Conservation (phyloP, 2,888 invertebrate genomes). For the Yponomeuta evonymella region DNA sequence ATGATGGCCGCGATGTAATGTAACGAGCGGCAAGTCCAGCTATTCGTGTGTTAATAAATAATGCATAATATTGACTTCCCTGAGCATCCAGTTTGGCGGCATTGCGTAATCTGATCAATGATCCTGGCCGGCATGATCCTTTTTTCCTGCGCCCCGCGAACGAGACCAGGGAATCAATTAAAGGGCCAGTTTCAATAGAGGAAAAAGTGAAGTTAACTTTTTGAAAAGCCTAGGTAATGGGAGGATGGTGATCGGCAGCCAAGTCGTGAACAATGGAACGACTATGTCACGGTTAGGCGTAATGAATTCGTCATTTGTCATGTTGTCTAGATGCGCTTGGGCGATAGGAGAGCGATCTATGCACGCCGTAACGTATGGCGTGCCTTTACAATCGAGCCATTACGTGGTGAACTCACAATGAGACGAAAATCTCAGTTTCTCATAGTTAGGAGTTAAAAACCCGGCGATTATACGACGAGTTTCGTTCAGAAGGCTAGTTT, state of each 20-base stretch:
- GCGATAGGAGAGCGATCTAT: slow-evolving; percentile 18
- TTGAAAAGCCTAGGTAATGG: slow-evolving; percentile 40
- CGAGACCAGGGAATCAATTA: slow-evolving; percentile 60
- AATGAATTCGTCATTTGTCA: slow-evolving; percentile 50
- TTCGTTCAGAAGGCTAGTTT: slow-evolving; percentile 51
- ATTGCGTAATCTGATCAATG: slow-evolving; percentile 72
- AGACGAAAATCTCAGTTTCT: slow-evolving; percentile 61
- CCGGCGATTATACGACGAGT: slow-evolving; percentile 68
- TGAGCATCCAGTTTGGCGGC: slow-evolving; percentile 64
- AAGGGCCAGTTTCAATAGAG: slow-evolving; percentile 40
- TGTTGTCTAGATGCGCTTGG: slow-evolving; percentile 26
- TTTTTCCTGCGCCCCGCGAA: slow-evolving; percentile 33
- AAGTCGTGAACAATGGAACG: slow-evolving; percentile 34
- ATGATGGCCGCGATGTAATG: slow-evolving; percentile 18
- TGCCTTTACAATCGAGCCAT: slow-evolving; percentile 36
- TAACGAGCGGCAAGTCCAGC: slow-evolving; percentile 23
- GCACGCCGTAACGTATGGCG: slow-evolving; percentile 29
- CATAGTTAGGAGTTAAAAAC: slow-evolving; percentile 73
- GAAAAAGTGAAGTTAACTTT: slow-evolving; percentile 38
- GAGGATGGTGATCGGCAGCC: slow-evolving; percentile 34
- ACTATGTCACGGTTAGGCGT: slow-evolving; percentile 34
- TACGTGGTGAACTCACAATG: slow-evolving; percentile 56
- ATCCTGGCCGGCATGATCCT: slow-evolving; percentile 51
- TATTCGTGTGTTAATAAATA: slow-evolving; percentile 52
- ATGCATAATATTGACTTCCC: slow-evolving; percentile 58